These are phyloP conservation scores for Hetaerina titia DNA, from an alignment of 2,888 invertebrate genomes.

Conservation along the genomic window DNA sequence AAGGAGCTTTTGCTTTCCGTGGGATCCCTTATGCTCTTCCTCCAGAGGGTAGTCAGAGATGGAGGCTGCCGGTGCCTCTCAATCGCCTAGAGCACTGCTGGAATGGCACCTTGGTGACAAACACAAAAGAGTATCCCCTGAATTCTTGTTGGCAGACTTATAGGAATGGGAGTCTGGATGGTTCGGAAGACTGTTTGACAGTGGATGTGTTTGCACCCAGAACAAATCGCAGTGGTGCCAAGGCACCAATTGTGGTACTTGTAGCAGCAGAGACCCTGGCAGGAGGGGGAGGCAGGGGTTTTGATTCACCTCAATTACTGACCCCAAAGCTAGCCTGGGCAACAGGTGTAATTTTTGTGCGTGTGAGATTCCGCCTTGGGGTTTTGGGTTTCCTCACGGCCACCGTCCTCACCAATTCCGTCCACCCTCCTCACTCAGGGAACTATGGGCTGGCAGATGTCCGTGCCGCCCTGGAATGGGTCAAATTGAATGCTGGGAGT, in stretches of 20 bases:
- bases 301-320: constrained; percentile 52
- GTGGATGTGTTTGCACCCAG: constrained; percentile 91
- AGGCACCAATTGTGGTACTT: constrained; percentile 89
- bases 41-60: constrained; percentile 84
- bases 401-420: not conserved
- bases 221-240: constrained; percentile 75
- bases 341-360: constrained; percentile 91
- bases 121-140: constrained; percentile 79
- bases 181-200: constrained; percentile 90
- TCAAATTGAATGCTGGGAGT: constrained; percentile 88
- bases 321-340: constrained; percentile 86
- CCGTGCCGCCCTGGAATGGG: constrained; percentile 87
- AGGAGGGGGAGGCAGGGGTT: constrained; percentile 79
- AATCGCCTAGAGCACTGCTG: constrained; percentile 86
- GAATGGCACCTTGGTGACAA: constrained; percentile 83
- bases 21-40: constrained; percentile 90
- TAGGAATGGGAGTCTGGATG: constrained; percentile 83
- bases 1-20: constrained; percentile 88
- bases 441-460: constrained; percentile 93
- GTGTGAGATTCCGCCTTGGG: constrained; percentile 89
- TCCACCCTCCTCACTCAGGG: constrained; percentile 85
- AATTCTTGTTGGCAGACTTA: constrained; percentile 84
- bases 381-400: constrained; percentile 80
- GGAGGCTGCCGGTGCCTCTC: constrained; percentile 84
- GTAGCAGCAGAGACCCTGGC: constrained; percentile 89